Evolutionary conservation across 2,113 vertebrate species (phyloP).

Genomic region (Toxostoma redivivum): DNA sequence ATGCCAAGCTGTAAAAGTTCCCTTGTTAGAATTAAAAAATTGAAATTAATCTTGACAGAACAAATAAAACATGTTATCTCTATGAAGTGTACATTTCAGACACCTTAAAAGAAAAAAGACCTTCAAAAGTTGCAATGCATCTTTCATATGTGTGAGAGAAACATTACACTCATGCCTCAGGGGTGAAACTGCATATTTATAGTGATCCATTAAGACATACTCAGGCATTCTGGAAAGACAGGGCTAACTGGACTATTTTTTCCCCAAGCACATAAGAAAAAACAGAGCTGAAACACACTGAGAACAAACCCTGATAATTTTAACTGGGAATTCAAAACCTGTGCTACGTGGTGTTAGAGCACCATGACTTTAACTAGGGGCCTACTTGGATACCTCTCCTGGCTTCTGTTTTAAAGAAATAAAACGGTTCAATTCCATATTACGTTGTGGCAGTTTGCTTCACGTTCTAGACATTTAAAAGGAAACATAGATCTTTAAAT

Average conservation of each 20-base stretch:
- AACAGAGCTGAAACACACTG: neutral
- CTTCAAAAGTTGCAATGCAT: neutral
- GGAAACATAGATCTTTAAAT: neutral
- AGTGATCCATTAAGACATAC: neutral
- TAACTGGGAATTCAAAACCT: neutral
- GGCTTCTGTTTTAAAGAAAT: neutral
- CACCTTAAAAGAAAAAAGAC: neutral
- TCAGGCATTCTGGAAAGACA: neutral
- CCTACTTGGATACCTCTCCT: neutral
- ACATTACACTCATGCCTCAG: neutral
- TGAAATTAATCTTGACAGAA: neutral
- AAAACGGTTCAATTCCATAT: neutral
- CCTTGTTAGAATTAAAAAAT: neutral
- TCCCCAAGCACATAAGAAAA: neutral
- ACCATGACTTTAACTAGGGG: neutral
- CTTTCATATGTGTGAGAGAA: neutral
- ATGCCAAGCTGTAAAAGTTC: neutral
- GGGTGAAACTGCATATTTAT: neutral
- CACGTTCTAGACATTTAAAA: neutral
- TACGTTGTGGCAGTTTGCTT: neutral
- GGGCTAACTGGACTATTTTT: neutral
- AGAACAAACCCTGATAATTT: neutral
- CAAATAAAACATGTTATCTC: neutral
- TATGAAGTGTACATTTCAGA: neutral
- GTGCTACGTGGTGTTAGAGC: neutral